Percentiles rank a stretch among this genome's conserved stretches.
phyloP scores from a whole-genome alignment of 2,797 vertebrate species.

The Ataeniobius toweri region DNA sequence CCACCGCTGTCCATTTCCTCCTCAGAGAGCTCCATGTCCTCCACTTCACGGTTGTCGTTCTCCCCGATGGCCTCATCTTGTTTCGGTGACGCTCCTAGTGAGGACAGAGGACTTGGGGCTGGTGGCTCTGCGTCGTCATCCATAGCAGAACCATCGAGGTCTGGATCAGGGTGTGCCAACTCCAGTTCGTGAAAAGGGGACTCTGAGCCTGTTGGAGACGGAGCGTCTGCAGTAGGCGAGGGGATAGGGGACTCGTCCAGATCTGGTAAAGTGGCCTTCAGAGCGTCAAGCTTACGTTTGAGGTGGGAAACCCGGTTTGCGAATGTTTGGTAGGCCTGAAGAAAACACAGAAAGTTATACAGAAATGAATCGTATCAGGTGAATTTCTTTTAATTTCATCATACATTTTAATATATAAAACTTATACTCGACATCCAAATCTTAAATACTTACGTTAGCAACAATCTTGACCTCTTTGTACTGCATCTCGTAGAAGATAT shows the following conservation, averaged over 20 bases:
- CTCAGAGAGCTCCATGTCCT: constrained; percentile 98
- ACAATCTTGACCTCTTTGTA: constrained; percentile 99
- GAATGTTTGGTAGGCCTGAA: constrained; percentile 95
- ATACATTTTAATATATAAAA: neutral
- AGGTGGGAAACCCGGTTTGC: constrained; percentile 94
- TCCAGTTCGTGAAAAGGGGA: constrained; percentile 89
- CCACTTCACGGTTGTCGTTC: constrained; percentile 90
- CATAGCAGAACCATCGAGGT: constrained; percentile 78
- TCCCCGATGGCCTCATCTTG: constrained; percentile 39
- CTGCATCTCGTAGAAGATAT: constrained; percentile 97
- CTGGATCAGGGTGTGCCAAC: constrained; percentile 61
- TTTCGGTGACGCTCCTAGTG: constrained; percentile 72
- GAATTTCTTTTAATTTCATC: neutral
- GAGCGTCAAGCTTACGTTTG: constrained; percentile 94
- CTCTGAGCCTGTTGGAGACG: constrained; percentile 94
- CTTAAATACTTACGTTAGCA: constrained; percentile 86
- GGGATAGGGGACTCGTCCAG: constrained; percentile 96
- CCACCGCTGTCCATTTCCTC: constrained; percentile 78
- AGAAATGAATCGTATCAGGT: neutral
- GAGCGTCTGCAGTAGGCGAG: constrained; percentile 93
- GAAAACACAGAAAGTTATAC: neutral
- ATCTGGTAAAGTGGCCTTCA: constrained; percentile 90
- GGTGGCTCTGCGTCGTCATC: constrained; percentile 78
- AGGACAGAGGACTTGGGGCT: constrained; percentile 78
- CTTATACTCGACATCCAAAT: neutral